Conservation (phyloP, 2,113 vertebrate species). For the Tachuris rubrigastra region DNA sequence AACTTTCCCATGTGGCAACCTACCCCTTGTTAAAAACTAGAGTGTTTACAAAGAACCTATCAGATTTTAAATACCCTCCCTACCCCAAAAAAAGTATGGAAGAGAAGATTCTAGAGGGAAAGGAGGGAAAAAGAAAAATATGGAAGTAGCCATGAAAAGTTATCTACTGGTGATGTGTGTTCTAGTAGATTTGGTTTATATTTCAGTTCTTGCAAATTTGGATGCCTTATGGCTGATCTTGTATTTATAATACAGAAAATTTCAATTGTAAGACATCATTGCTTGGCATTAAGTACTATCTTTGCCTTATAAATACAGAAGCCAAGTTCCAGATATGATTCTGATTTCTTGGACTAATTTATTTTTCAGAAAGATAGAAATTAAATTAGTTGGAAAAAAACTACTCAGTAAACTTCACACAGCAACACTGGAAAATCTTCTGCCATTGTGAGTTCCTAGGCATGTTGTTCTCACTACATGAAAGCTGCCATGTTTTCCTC, state of each 20-base stretch:
- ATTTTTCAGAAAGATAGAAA: not conserved
- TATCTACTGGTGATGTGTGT: not conserved
- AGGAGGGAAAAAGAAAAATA: not conserved
- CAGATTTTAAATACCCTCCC: not conserved
- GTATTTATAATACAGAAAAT: not conserved
- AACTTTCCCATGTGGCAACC: not conserved
- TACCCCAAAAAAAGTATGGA: not conserved
- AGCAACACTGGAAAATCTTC: not conserved
- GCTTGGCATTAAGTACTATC: not conserved
- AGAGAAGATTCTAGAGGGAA: not conserved
- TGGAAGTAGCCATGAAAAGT: not conserved
- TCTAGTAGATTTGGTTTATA: not conserved
- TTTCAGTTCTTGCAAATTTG: not conserved
- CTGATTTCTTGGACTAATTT: not conserved
- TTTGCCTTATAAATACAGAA: not conserved
- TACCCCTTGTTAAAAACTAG: not conserved
- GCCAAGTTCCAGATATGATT: not conserved
- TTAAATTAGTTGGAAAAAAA: not conserved
- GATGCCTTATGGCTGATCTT: not conserved
- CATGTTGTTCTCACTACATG: not conserved
- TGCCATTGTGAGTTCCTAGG: not conserved
- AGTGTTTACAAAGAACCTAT: not conserved
- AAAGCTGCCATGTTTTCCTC: not conserved
- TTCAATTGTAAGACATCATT: not conserved
- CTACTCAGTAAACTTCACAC: not conserved